Evolutionary conservation across 2,888 invertebrate species (phyloP), one percentile per base, ranked within the genome.

Genomic region (Neocrepidodera transversa): DNA sequence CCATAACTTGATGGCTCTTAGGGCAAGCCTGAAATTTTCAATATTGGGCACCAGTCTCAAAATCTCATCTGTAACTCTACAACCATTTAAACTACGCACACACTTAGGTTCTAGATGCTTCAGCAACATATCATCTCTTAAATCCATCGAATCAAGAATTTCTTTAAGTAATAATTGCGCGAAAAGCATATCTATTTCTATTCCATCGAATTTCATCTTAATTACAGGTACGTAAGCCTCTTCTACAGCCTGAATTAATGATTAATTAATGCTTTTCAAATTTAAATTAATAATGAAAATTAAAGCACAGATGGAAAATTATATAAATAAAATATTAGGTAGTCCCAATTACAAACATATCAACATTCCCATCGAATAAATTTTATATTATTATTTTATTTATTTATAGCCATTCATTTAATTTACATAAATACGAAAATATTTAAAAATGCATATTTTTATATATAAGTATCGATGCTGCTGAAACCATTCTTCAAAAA

Each of bases 211-310:
- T 77, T 93, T 94, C 94, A 99, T 95, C 82, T 99, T 99, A 67
- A 99, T 97, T 6, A 99, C 96, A 2, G 99, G 99, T 67, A 99
- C 99, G 81, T 92, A 99, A 0, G 99, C 99, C 78, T 98, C 98
- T 79, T 98, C 97, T 0, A 99, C 97, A 1, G 95, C 89, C 89
- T 75, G 59, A 60, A 72, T 26, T 1, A n/a, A 45, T 11, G n/a
- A 13, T 26, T 4, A 8, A 3, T 40, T 40, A 40, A 17, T 70
- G 16, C 43, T 11, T 4, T 10, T 16, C 20, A 26, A 5, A 23
- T 23, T 53, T 16, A 2, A 23, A 47, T 43, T 20, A 4, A 28
- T 16, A n/a, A n/a, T n/a, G n/a, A n/a, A n/a, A n/a, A n/a, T n/a
- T n/a, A n/a, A n/a, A n/a, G n/a, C n/a, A n/a, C n/a, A n/a, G n/a